Evolutionary conservation across 2,888 invertebrate species (phyloP).

Genomic region (Toxonevra muliebris): DNA sequence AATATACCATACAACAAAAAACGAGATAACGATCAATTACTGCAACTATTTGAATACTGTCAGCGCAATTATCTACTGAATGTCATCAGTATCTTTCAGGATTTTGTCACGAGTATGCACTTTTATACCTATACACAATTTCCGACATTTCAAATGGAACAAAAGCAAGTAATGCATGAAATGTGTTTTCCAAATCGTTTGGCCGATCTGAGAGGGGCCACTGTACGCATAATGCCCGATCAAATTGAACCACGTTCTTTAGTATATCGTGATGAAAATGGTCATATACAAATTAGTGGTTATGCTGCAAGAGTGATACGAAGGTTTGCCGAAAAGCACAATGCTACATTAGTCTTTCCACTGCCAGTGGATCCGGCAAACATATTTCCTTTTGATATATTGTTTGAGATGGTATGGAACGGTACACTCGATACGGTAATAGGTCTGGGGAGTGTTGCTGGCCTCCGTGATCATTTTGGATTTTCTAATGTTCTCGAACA

Average conservation of each 20-base stretch:
- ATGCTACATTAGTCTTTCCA: slow-evolving; percentile 41
- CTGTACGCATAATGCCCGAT: slow-evolving; percentile 43
- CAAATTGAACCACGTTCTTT: slow-evolving; percentile 48
- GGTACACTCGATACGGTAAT: slow-evolving; percentile 8
- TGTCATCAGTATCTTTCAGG: slow-evolving; percentile 14
- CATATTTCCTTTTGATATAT: neutral
- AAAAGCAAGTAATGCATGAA: neutral
- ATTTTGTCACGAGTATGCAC: slow-evolving; percentile 10
- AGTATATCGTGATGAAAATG: slow-evolving; percentile 32
- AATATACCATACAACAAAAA: neutral
- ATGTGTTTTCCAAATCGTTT: slow-evolving; percentile 23
- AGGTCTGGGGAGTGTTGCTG: neutral
- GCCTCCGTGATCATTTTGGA: neutral
- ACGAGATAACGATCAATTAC: neutral
- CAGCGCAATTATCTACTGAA: slow-evolving; percentile 4
- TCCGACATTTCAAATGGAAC: slow-evolving; percentile 18
- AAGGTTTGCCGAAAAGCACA: slow-evolving; percentile 44
- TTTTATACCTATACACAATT: slow-evolving; percentile 27
- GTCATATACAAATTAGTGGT: slow-evolving; percentile 40
- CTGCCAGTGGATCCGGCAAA: neutral
- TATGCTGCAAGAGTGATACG: slow-evolving; percentile 41
- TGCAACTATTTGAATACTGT: neutral
- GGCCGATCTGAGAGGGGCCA: slow-evolving; percentile 19
- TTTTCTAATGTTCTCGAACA: neutral
- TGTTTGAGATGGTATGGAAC: slow-evolving; percentile 9